phyloP scores from a whole-genome alignment of 30 jellyfish, hydroid and myxozoan genomes.

The Sanderia malayensis region DNA sequence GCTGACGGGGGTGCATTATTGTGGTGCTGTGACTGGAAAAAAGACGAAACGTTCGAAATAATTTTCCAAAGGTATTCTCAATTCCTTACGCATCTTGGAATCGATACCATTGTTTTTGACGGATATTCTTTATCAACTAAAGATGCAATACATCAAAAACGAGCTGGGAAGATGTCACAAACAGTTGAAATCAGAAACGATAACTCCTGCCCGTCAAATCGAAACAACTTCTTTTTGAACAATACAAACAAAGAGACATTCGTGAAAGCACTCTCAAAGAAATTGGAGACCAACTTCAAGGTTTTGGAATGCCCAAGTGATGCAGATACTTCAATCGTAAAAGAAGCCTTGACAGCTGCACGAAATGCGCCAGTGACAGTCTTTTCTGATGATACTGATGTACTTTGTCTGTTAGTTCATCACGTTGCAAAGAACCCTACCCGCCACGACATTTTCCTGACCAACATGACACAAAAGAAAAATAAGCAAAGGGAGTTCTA shows the following conservation, averaged over 20 bases:
- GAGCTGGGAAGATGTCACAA: conserved; percentile 21
- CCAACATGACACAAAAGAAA: too few species aligned
- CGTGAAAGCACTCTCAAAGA: too few species aligned
- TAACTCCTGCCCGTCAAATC: conserved; percentile 17
- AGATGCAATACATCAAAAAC: conserved; percentile 32
- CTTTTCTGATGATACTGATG: neutral
- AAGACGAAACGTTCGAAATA: too few species aligned
- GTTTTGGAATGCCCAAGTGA: conserved; percentile 45
- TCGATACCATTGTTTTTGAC: conserved; percentile 18
- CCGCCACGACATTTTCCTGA: conserved; percentile 26
- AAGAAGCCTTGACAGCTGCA: neutral
- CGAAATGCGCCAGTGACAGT: conserved; percentile 1
- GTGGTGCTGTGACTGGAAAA: too few species aligned
- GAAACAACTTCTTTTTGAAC: conserved; percentile 20
- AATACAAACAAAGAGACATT: conserved; percentile 25
- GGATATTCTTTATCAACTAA: conserved; percentile 23
- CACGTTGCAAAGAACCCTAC: conserved; percentile 5
- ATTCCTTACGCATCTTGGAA: conserved; percentile 6
- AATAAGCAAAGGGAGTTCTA: too few species aligned
- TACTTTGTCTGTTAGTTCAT: conserved; percentile 17
- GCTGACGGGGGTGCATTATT: too few species aligned
- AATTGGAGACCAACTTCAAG: too few species aligned
- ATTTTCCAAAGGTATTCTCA: conserved; percentile 26
- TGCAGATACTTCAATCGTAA: conserved; percentile 19
- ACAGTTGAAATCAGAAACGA: conserved; percentile 16